These are phyloP conservation scores for Nephotettix cincticeps DNA, from an alignment of 1,140 invertebrate species.

Conservation along the genomic window DNA sequence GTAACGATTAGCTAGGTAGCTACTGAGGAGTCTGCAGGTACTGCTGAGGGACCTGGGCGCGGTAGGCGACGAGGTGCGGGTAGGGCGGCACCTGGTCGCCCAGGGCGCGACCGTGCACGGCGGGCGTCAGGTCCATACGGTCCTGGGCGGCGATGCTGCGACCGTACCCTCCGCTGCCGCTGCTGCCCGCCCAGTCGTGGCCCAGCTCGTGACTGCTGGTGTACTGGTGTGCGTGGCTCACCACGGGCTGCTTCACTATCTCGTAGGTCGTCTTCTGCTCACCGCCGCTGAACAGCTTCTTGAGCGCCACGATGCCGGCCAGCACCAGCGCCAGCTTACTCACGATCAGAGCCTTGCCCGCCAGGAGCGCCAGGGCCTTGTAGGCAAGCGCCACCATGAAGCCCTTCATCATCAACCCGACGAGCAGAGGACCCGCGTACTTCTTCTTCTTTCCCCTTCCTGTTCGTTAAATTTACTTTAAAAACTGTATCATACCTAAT, in stretches of 20 bases:
- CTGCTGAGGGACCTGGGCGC: slow-evolving; percentile 24
- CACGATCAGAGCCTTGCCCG: slow-evolving; percentile 69
- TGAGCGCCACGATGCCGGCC: slow-evolving; percentile 71
- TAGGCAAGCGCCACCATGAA: slow-evolving; percentile 70
- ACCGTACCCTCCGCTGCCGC: slow-evolving; percentile 46
- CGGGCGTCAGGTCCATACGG: slow-evolving; percentile 42
- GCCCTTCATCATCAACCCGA: slow-evolving; percentile 64
- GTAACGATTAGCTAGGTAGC: not conserved
- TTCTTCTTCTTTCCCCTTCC: slow-evolving; percentile 52
- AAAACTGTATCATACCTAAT: too few species aligned
- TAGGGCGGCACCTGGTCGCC: slow-evolving; percentile 29
- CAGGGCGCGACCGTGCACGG: slow-evolving; percentile 45
- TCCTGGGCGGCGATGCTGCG: slow-evolving; percentile 39
- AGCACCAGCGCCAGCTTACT: slow-evolving; percentile 74
- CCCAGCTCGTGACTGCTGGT: slow-evolving; percentile 69
- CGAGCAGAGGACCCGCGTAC: slow-evolving; percentile 56
- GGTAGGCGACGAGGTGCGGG: slow-evolving; percentile 34
- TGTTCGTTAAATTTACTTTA: too few species aligned
- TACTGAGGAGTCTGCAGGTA: not conserved
- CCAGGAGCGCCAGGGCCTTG: slow-evolving; percentile 69
- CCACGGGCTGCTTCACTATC: slow-evolving; percentile 81
- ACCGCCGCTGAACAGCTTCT: slow-evolving; percentile 63
- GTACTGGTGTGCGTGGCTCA: slow-evolving; percentile 72
- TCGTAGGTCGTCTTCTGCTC: slow-evolving; percentile 79
- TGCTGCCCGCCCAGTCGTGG: slow-evolving; percentile 52